phyloP scores from a whole-genome alignment of 2,113 vertebrate genomes.

The Odontophorus gujanensis region DNA sequence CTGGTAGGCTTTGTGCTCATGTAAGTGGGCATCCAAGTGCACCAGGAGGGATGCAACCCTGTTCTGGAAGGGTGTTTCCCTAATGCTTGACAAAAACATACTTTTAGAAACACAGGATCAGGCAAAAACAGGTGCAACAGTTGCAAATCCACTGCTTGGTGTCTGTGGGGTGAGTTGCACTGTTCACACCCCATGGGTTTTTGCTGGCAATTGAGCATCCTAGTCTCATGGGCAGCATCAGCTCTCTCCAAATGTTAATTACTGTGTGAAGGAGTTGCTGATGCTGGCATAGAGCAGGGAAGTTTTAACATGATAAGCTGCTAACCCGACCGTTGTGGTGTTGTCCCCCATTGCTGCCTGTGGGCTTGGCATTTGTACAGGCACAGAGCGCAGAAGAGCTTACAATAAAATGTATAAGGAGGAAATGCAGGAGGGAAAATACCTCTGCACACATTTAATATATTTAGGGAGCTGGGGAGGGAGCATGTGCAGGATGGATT shows the following conservation, averaged over 20 bases:
- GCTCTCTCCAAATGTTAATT: accelerated
- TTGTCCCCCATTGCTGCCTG: not conserved
- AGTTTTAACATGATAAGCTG: not conserved
- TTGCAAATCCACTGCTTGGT: accelerated
- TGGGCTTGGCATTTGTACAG: not conserved
- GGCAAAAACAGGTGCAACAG: not conserved
- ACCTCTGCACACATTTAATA: not conserved
- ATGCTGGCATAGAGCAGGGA: not conserved
- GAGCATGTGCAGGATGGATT: not conserved
- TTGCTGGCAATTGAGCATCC: not conserved
- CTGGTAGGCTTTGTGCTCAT: accelerated
- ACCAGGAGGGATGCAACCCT: accelerated
- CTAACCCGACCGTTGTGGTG: not conserved
- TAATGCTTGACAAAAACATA: not conserved
- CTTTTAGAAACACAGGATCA: accelerated
- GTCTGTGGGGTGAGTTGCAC: not conserved
- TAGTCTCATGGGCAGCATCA: accelerated
- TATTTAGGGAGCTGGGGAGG: not conserved
- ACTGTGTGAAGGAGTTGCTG: not conserved
- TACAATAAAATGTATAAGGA: too few relatives aligned
- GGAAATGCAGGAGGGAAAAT: not conserved
- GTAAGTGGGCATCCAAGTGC: accelerated
- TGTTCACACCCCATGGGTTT: accelerated
- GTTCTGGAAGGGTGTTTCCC: accelerated
- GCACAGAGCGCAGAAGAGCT: too few relatives aligned